A percentile compares a stretch with the other conserved stretches of the same genome.
Evolutionary conservation across 2,113 vertebrate species (phyloP).

Genomic region (Oryzias woworae): DNA sequence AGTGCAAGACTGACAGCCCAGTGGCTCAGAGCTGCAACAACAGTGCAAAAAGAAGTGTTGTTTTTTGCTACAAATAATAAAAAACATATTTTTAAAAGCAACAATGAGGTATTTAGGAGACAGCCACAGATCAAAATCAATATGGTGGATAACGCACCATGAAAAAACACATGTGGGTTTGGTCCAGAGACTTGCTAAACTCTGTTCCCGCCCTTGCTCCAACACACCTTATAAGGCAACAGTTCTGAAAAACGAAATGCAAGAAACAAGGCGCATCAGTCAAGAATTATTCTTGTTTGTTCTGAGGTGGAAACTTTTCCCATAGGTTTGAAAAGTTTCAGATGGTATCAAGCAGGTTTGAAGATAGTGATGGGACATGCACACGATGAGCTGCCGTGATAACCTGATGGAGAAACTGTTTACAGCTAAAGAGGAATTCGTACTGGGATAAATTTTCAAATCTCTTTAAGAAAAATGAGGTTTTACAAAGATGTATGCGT

Average conservation of each 20-base stretch:
- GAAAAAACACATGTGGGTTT: constrained; percentile 70
- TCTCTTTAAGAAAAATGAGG: constrained; percentile 6
- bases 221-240: constrained; percentile 79
- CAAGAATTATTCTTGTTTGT: constrained; percentile 2
- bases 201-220: constrained; percentile 69
- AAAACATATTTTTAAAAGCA: constrained; percentile 5
- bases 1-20: constrained; percentile 22
- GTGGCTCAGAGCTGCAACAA: constrained; percentile 7
- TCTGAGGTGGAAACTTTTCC: not conserved
- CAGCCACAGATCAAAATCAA: constrained; percentile 13
- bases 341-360: constrained; percentile 6
- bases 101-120: not conserved
- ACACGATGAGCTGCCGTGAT: not conserved
- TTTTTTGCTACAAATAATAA: not conserved
- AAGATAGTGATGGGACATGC: not conserved
- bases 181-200: constrained; percentile 76
- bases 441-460: constrained; percentile 22
- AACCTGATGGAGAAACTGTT: not conserved
- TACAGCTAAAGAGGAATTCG: constrained; percentile 3
- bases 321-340: not conserved
- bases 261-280: constrained; percentile 26
- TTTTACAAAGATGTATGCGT: constrained; percentile 3
- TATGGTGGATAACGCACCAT: constrained; percentile 49
- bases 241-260: constrained; percentile 61
- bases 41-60: not conserved